phyloP scores from a whole-genome alignment of 2,888 invertebrate genomes.

The Diadromus collaris region DNA sequence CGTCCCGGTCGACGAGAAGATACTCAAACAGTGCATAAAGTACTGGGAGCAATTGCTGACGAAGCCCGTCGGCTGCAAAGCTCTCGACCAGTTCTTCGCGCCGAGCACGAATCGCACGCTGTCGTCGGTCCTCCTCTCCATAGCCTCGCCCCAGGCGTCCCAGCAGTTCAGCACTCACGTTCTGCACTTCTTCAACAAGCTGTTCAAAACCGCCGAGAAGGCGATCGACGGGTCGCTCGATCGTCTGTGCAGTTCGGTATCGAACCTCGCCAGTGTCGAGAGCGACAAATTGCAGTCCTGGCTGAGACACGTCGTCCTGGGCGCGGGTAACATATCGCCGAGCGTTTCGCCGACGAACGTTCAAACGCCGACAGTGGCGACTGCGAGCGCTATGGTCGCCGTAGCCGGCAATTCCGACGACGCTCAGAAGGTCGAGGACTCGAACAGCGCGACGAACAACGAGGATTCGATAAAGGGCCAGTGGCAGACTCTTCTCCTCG shows the following conservation, averaged over 20 bases:
- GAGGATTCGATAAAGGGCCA: conserved; percentile 70
- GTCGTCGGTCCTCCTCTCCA: conserved; percentile 90
- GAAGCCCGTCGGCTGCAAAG: conserved; percentile 89
- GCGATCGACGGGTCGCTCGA: conserved; percentile 83
- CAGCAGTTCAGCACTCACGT: conserved; percentile 89
- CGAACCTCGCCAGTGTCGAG: conserved; percentile 85
- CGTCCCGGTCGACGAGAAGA: conserved; percentile 83
- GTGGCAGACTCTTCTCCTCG: conserved; percentile 71
- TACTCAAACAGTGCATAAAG: conserved; percentile 86
- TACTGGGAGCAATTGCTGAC: conserved; percentile 94
- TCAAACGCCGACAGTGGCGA: conserved; percentile 80
- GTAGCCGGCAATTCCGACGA: conserved; percentile 67
- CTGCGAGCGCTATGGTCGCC: conserved; percentile 54
- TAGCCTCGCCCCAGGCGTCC: conserved; percentile 87
- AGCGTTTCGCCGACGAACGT: conserved; percentile 81
- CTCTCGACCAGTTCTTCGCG: conserved; percentile 91
- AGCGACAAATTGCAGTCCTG: conserved; percentile 84
- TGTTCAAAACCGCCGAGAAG: conserved; percentile 82
- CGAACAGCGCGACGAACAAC: conserved; percentile 64
- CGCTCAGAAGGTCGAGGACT: conserved; percentile 70
- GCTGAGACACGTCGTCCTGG: conserved; percentile 86
- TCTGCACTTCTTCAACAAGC: conserved; percentile 89
- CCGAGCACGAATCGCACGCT: conserved; percentile 85
- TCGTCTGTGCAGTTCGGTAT: conserved; percentile 85
- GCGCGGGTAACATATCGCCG: conserved; percentile 79